These are phyloP conservation scores for Anhinga rufa DNA, from an alignment of 2,113 vertebrate species.

Conservation along the genomic window DNA sequence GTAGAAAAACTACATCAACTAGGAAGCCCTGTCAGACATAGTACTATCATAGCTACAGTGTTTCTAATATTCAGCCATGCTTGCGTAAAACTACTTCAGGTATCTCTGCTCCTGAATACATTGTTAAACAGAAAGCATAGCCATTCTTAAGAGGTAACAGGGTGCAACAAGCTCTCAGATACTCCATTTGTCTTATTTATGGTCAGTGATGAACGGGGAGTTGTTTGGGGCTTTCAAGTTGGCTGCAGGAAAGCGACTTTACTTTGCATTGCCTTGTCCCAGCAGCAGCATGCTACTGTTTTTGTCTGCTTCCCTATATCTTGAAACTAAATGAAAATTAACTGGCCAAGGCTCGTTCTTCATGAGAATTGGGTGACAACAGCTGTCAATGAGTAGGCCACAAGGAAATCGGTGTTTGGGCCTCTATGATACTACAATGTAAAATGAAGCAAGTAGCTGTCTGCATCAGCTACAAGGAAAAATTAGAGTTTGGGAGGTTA, in stretches of 20 bases:
- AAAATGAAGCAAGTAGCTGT: neutral
- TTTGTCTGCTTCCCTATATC: neutral
- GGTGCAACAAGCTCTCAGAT: neutral
- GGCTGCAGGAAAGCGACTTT: neutral
- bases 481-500: neutral
- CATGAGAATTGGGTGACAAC: neutral
- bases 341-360: neutral
- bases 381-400: neutral
- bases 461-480: neutral
- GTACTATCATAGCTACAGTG: fast-evolving
- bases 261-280: neutral
- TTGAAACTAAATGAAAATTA: neutral
- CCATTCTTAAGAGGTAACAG: neutral
- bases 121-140: neutral
- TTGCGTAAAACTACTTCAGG: neutral
- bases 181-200: neutral
- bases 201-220: neutral
- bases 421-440: neutral
- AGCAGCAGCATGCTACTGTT: neutral
- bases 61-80: neutral
- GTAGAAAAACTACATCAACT: neutral
- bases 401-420: neutral
- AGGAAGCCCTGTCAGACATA: neutral
- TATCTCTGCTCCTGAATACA: neutral
- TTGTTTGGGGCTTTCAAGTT: neutral